phyloP scores from a whole-genome alignment of 2,888 invertebrate genomes.

The Allolobophora icterica region DNA sequence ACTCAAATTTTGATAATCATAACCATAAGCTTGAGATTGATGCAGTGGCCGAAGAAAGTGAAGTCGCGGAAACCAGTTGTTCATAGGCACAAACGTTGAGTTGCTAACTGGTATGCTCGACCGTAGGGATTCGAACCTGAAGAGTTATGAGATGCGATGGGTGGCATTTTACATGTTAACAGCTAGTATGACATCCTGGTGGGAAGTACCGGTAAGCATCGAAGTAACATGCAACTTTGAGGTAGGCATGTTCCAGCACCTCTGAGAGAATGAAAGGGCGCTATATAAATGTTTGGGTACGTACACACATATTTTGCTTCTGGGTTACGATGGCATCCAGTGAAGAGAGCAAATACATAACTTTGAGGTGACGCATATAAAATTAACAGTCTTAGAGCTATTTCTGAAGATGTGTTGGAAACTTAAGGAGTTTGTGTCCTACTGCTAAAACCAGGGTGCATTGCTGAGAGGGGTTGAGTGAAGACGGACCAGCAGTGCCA shows the following conservation, averaged over 20 bases:
- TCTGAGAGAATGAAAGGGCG: background rate
- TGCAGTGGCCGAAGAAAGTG: too few relatives aligned
- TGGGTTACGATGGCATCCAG: background rate
- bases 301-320: background rate
- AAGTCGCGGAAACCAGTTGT: too few relatives aligned
- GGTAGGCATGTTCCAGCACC: background rate
- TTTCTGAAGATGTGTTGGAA: background rate
- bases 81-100: background rate
- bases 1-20: too few relatives aligned
- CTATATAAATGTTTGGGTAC: background rate
- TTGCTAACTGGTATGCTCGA: background rate
- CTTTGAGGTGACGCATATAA: background rate
- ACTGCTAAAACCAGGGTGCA: background rate
- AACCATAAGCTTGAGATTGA: too few relatives aligned
- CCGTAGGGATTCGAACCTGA: background rate
- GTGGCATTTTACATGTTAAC: background rate
- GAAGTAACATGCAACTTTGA: background rate
- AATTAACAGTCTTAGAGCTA: background rate
- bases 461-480: background rate
- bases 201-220: background rate
- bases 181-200: background rate
- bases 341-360: background rate
- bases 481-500: background rate
- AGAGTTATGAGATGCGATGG: background rate
- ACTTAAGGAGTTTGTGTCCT: background rate